Percentiles rank a stretch among this genome's conserved stretches.
These are phyloP conservation scores for Gandaritis pyraliata DNA, from an alignment of 2,888 invertebrate species.

Conservation along the genomic window DNA sequence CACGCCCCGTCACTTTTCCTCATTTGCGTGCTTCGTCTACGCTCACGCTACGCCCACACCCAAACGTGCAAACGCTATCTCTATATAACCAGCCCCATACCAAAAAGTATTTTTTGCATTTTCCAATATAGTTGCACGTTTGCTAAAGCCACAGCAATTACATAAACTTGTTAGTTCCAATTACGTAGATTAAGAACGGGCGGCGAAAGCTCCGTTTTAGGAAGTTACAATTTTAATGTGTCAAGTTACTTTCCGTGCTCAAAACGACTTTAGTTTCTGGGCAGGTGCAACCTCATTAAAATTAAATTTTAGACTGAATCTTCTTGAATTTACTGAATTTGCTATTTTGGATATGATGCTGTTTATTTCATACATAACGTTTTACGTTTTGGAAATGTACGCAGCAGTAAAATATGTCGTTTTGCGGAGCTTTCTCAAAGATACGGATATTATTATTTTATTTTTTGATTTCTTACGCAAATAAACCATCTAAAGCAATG, in stretches of 20 bases:
- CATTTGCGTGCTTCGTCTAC: no score
- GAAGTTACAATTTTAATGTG: slow-evolving; percentile 28
- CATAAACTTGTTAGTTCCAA: slow-evolving; percentile 22
- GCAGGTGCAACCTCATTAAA: slow-evolving; percentile 31
- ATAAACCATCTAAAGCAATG: no score
- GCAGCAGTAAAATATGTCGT: no score
- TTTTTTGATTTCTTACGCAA: no score
- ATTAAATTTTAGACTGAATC: slow-evolving; percentile 17
- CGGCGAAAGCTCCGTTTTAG: slow-evolving; percentile 19
- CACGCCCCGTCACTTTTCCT: no score
- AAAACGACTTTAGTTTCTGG: slow-evolving; percentile 24
- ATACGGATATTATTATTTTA: no score
- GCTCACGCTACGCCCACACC: neutral
- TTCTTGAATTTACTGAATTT: no score
- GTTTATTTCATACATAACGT: no score
- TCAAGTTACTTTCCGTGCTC: slow-evolving; percentile 28
- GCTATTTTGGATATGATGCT: neutral
- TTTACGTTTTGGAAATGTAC: no score
- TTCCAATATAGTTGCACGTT: slow-evolving; percentile 1
- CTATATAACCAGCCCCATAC: neutral
- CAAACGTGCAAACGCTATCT: neutral
- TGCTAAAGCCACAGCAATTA: slow-evolving; percentile 1
- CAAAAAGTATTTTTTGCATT: neutral
- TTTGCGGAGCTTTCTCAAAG: no score
- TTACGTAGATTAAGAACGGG: slow-evolving; percentile 15